These are phyloP conservation scores for Ctenopoma kingsleyae DNA, from an alignment of 2,797 vertebrate genomes.

Conservation along the genomic window DNA sequence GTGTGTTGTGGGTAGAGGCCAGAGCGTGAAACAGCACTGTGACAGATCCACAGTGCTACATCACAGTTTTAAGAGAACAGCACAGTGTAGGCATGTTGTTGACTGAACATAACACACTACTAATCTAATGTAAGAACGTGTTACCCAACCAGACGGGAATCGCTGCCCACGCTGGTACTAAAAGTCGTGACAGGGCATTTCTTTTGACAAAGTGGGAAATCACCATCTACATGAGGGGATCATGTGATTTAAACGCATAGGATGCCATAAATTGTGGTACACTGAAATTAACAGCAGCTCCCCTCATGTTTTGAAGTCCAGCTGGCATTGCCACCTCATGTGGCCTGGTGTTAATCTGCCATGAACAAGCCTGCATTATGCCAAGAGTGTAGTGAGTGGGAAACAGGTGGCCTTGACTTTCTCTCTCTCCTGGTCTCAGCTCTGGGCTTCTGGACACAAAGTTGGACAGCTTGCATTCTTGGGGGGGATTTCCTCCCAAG, in stretches of 20 bases:
- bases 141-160: constrained; percentile 83
- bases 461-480: constrained; percentile 62
- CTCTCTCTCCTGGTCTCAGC: constrained; percentile 55
- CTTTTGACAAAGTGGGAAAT: constrained; percentile 86
- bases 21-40: constrained; percentile 63
- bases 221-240: constrained; percentile 86
- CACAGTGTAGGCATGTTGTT: constrained; percentile 63
- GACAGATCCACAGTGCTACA: constrained; percentile 68
- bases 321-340: constrained; percentile 86
- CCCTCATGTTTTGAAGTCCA: constrained; percentile 82
- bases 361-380: constrained; percentile 83
- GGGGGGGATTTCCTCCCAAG: constrained; percentile 54
- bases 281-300: constrained; percentile 75
- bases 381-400: constrained; percentile 77
- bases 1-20: constrained; percentile 59
- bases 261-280: constrained; percentile 85
- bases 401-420: constrained; percentile 83
- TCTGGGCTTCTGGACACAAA: constrained; percentile 57
- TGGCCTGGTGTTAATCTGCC: constrained; percentile 83
- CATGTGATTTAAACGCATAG: constrained; percentile 90
- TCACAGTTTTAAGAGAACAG: constrained; percentile 65
- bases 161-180: constrained; percentile 80
- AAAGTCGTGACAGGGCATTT: constrained; percentile 70
- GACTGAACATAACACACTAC: constrained; percentile 85
- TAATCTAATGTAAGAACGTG: constrained; percentile 80